phyloP scores from a whole-genome alignment of 2,888 invertebrate species.

The Sericinus montela region DNA sequence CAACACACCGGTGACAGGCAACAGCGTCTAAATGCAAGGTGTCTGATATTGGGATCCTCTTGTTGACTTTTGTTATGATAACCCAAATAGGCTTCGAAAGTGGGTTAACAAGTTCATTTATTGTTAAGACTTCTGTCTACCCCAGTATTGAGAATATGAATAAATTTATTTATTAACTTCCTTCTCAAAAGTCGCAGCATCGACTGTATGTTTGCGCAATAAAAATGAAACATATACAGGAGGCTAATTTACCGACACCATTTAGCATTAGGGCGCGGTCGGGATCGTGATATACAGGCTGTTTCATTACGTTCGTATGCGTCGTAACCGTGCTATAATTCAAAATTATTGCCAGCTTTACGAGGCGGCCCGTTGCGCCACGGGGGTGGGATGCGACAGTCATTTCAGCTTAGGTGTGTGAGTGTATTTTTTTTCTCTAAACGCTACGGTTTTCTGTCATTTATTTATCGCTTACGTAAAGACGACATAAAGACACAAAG shows the following conservation, averaged over 20 bases:
- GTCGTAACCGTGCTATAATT: conserved; percentile 59
- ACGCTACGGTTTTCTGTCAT: conserved; percentile 3
- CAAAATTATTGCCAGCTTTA: conserved; percentile 65
- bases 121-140: too few relatives aligned
- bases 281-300: conserved; percentile 65
- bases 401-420: conserved; percentile 6
- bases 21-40: too few relatives aligned
- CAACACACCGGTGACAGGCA: too few relatives aligned
- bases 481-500: too few relatives aligned
- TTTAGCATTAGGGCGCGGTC: conserved; percentile 52
- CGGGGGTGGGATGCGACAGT: conserved; percentile 9
- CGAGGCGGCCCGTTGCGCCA: conserved; percentile 31
- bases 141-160: too few relatives aligned
- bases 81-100: too few relatives aligned
- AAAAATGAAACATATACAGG: conserved; percentile 16
- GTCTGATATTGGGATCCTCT: too few relatives aligned
- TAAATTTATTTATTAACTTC: too few relatives aligned
- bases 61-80: too few relatives aligned
- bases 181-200: conserved; percentile 26
- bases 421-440: neutral
- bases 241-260: conserved; percentile 54
- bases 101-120: too few relatives aligned
- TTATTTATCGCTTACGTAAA: too few relatives aligned
- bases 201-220: conserved; percentile 13
- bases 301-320: conserved; percentile 63